phyloP scores from a whole-genome alignment of 2,888 invertebrate species.

The Scelioninae gen. 2 region DNA sequence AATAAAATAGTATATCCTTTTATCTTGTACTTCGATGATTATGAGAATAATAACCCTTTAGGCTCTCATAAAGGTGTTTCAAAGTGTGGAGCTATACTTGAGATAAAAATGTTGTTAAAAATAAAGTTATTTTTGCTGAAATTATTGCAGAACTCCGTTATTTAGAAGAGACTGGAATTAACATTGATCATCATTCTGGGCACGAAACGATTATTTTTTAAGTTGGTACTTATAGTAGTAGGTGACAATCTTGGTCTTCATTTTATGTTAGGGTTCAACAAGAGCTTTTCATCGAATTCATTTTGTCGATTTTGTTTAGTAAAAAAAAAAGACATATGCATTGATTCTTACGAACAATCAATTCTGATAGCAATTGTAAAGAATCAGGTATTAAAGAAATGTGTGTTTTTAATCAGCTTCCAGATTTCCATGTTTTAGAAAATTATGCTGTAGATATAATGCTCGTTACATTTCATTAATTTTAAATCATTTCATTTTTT shows the following conservation, averaged over 20 bases:
- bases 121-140: slow-evolving; percentile 19
- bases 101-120: slow-evolving; percentile 17
- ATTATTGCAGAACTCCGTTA: slow-evolving; percentile 52
- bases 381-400: slow-evolving; percentile 25
- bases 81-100: slow-evolving; percentile 24
- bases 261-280: slow-evolving; percentile 18
- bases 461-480: slow-evolving; percentile 59
- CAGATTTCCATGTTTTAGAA: slow-evolving; percentile 30
- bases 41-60: slow-evolving; percentile 18
- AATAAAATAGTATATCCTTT: slow-evolving; percentile 7
- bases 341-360: slow-evolving; percentile 13
- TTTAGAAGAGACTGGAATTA: slow-evolving; percentile 45
- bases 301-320: slow-evolving; percentile 32
- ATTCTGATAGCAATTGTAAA: slow-evolving; percentile 2
- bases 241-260: slow-evolving; percentile 33
- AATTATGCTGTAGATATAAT: slow-evolving; percentile 58
- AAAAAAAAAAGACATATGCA: slow-evolving; percentile 25
- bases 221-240: slow-evolving; percentile 6
- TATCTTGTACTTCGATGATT: slow-evolving; percentile 25
- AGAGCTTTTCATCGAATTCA: slow-evolving; percentile 27
- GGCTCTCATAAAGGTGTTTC: slow-evolving; percentile 19
- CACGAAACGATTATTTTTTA: slow-evolving; percentile 26
- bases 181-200: slow-evolving; percentile 21
- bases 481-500: slow-evolving; percentile 52
- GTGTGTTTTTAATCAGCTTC: slow-evolving; percentile 4